Percentiles rank a stretch among this genome's conserved stretches.
Evolutionary conservation across 2,113 vertebrate species (phyloP).

Genomic region (Cebidichthys violaceus): DNA sequence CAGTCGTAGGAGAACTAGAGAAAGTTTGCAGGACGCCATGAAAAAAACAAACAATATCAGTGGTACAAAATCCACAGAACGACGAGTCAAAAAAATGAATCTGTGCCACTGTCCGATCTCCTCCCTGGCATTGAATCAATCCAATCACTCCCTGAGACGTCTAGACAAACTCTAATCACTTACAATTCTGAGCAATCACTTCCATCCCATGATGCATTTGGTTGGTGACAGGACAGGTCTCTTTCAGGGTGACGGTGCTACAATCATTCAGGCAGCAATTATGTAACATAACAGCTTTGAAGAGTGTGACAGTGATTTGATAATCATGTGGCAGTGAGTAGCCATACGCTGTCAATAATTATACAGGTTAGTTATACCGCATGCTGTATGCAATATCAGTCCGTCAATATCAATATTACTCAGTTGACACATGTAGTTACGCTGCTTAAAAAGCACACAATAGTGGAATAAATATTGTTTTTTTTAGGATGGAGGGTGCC

Average conservation of each 20-base stretch:
- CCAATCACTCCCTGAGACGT: conserved; percentile 69
- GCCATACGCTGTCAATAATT: conserved; percentile 37
- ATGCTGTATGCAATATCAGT: conserved; percentile 18
- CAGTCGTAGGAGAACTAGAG: not conserved
- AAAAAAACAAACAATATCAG: conserved; percentile 21
- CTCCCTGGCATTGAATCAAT: conserved; percentile 73
- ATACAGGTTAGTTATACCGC: conserved; percentile 17
- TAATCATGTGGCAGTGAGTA: conserved; percentile 49
- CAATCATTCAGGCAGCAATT: conserved; percentile 67
- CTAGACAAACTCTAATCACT: conserved; percentile 78
- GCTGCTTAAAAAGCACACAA: conserved; percentile 5
- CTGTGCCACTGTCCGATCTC: conserved; percentile 64
- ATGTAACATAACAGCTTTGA: conserved; percentile 57
- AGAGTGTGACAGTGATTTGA: conserved; percentile 62
- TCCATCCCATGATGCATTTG: conserved; percentile 74
- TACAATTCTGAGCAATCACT: conserved; percentile 78
- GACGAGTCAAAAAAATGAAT: conserved; percentile 50
- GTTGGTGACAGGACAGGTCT: conserved; percentile 57
- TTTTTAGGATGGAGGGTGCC: conserved; percentile 13
- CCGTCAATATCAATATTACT: conserved; percentile 29
- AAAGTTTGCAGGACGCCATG: not conserved
- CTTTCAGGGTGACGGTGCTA: conserved; percentile 55
- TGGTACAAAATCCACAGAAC: conserved; percentile 38
- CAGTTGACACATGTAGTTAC: conserved; percentile 10
- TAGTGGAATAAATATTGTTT: conserved; percentile 12